phyloP scores from a whole-genome alignment of 2,113 vertebrate species.

The Macrotus californicus region DNA sequence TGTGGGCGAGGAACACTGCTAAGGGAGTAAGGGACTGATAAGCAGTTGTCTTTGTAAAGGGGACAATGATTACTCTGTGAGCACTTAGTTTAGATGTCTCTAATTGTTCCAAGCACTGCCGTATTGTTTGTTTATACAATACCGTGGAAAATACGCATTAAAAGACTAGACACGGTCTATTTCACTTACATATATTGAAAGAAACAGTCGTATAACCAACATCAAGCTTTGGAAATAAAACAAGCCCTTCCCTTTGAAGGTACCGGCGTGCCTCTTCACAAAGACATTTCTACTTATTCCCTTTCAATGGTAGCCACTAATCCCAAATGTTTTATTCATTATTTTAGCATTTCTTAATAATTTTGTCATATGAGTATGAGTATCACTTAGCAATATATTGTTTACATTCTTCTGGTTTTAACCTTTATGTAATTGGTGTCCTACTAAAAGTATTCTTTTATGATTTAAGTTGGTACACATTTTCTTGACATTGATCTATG shows the following conservation, averaged over 20 bases:
- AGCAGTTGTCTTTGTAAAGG: background rate
- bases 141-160: background rate
- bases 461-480: background rate
- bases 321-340: background rate
- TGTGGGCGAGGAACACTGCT: background rate
- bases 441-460: background rate
- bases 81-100: background rate
- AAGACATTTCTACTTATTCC: background rate
- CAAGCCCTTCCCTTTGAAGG: accelerated
- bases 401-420: background rate
- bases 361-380: background rate
- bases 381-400: background rate
- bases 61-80: background rate
- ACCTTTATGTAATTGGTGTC: background rate
- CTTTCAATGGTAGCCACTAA: background rate
- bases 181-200: background rate
- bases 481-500: background rate
- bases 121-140: background rate
- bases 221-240: background rate
- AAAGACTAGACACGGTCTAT: background rate
- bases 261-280: background rate
- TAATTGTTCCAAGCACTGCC: background rate
- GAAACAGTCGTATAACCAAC: background rate
- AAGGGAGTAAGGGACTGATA: background rate
- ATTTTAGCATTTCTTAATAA: background rate